Conservation (phyloP, 2,888 invertebrate genomes). For the Strigamia crassipes region DNA sequence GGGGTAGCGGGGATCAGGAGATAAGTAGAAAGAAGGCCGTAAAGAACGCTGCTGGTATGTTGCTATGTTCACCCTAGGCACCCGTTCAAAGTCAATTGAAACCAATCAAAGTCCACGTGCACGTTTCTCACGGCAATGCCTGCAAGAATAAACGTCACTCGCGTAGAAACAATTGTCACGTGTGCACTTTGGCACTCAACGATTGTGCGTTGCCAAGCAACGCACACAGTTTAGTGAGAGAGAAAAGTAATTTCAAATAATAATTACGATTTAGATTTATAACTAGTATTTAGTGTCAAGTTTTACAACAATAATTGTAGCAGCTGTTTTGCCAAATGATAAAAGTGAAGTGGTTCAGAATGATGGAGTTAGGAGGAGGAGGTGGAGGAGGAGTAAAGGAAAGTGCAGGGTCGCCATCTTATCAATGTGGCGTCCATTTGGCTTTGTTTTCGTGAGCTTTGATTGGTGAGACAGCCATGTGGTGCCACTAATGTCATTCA, state of each 20-base stretch:
- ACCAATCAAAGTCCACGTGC: constrained; percentile 42
- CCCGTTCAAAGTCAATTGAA: constrained; percentile 42
- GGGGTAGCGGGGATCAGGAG: not conserved
- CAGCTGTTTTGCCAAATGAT: constrained; percentile 18
- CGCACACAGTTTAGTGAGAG: not conserved
- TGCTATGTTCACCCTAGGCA: constrained; percentile 35
- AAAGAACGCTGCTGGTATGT: constrained; percentile 29
- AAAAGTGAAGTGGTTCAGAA: not conserved
- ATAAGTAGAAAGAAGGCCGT: constrained; percentile 17
- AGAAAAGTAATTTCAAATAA: constrained; percentile 26
- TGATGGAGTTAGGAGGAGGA: not conserved
- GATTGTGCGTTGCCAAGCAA: constrained; percentile 11
- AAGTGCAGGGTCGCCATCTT: constrained; percentile 29
- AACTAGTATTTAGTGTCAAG: constrained; percentile 31
- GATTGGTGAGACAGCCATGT: constrained; percentile 36
- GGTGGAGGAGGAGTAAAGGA: not conserved
- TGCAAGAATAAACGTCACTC: constrained; percentile 42
- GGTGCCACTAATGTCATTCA: constrained; percentile 38
- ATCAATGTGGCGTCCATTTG: constrained; percentile 40
- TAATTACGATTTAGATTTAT: constrained; percentile 17
- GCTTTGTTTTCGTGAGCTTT: constrained; percentile 28
- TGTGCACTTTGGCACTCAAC: constrained; percentile 34
- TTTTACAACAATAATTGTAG: constrained; percentile 37
- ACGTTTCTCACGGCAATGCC: constrained; percentile 40
- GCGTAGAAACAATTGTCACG: constrained; percentile 40